A percentile compares a stretch with the other conserved stretches of the same genome.
phyloP scores from a whole-genome alignment of 2,888 invertebrate genomes.

The Hydriomena furcata region DNA sequence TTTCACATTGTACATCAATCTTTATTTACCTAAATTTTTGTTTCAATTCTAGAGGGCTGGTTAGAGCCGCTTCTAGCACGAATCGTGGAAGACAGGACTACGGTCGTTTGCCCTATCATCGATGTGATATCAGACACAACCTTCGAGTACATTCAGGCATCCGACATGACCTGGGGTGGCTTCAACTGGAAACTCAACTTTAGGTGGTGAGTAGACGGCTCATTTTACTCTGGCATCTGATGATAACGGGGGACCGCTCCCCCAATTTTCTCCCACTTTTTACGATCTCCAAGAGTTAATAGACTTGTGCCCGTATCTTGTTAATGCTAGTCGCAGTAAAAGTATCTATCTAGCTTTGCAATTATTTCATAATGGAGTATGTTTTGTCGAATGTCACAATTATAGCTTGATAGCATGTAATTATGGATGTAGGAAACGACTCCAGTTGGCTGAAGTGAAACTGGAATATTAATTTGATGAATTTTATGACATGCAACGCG shows the following conservation, averaged over 20 bases:
- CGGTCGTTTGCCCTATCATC: constrained; percentile 98
- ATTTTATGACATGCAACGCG: neutral
- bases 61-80: constrained; percentile 96
- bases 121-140: constrained; percentile 99
- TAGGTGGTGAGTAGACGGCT: constrained; percentile 89
- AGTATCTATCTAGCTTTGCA: no score
- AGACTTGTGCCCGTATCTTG: neutral
- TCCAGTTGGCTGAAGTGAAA: neutral
- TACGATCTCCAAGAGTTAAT: neutral
- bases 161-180: constrained; percentile 99
- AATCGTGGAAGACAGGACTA: constrained; percentile 95
- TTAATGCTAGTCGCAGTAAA: no score
- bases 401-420: neutral
- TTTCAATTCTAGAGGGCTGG: constrained; percentile 92
- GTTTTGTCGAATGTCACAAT: neutral
- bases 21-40: neutral
- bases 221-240: neutral
- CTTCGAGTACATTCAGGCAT: constrained; percentile 99
- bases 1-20: no score
- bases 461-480: no score
- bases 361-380: no score
- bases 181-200: constrained; percentile 99
- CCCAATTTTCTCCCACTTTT: neutral
- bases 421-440: neutral
- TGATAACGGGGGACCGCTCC: neutral